Evolutionary conservation across 2,888 invertebrate species (phyloP), one percentile per base, ranked within the genome.

Genomic region (Xestia c-nigrum): DNA sequence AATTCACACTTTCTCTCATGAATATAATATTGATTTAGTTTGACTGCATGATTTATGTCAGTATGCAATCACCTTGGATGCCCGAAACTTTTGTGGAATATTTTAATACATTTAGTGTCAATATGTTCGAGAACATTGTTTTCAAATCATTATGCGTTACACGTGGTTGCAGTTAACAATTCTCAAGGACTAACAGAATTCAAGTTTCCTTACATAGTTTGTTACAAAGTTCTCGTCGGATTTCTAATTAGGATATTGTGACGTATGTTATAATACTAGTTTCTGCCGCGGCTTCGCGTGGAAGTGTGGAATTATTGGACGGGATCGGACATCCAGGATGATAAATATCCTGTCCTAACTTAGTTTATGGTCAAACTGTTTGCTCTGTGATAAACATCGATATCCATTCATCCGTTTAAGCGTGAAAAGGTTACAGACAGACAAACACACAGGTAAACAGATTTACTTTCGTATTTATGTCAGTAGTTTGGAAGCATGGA

Each of bases 151-250:
- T 77, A 82, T 78, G 66, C 81, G 52, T 38, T 77, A 71, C 84
- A 65, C 73, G 76, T 67, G 74, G 67, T 59, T 9, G 46, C 59
- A 63, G 59, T 72, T 57, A 70, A 78, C 61, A 40, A 78, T 71
- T 78, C 74, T 86, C 84, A 86, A 86, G 86, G 85, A 76, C 79
- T 65, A 38, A 38, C 31, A 76, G 50, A 74, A 77, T 69, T 79
- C 72, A 68, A 79, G 85, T 78, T 76, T 80, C 85, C 76, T 72
- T 76, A 72, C 46, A 38, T 74, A 84, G 81, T 67, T 59, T 31
- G 72, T 57, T 65, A 46, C 31, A 59, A 52, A 75, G 57, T 77
- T 72, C 57, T 69, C 67, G 57, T 57, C 70, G 59, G 43, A 73
- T 82, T 82, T 74, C 40, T 69, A 73, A 84, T 73, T 66, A 75